Evolutionary conservation across 1,140 invertebrate species (phyloP).

Genomic region (Cydia strobilella): DNA sequence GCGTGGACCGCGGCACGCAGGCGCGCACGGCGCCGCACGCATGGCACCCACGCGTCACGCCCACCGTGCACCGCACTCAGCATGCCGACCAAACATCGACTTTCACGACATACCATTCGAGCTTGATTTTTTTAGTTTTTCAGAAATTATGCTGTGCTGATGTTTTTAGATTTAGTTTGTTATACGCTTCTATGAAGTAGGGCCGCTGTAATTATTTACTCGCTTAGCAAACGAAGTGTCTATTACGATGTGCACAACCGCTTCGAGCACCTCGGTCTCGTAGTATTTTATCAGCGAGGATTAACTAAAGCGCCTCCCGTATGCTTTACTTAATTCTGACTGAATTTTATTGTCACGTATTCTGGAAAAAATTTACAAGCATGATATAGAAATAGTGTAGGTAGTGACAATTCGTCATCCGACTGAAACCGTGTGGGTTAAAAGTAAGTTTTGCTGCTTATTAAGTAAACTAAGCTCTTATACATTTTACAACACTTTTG

Average conservation of each 20-base stretch:
- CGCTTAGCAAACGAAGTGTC: conserved; percentile 45
- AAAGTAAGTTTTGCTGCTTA: not conserved
- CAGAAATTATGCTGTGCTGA: conserved; percentile 53
- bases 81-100: conserved; percentile 26
- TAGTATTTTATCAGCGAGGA: not conserved
- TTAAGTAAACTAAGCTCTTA: not conserved
- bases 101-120: conserved; percentile 54
- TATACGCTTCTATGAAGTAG: conserved; percentile 53
- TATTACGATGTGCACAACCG: conserved; percentile 46
- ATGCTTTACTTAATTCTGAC: conserved; percentile 20
- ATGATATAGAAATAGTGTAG: conserved; percentile 26
- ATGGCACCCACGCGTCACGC: conserved; percentile 44
- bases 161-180: conserved; percentile 54
- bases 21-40: not conserved
- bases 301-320: conserved; percentile 1
- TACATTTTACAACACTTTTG: not conserved
- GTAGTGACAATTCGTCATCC: not conserved
- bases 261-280: conserved; percentile 36
- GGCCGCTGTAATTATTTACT: conserved; percentile 53
- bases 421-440: not conserved
- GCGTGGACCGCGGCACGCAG: conserved; percentile 53
- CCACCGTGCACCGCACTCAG: conserved; percentile 26
- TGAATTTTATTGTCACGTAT: conserved; percentile 25
- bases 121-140: conserved; percentile 55
- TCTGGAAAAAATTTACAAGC: conserved; percentile 9